A percentile compares a stretch with the other conserved stretches of the same genome.
These are phyloP conservation scores for Bathynomus jamesi DNA, from an alignment of 1,140 invertebrate genomes.

Conservation along the genomic window DNA sequence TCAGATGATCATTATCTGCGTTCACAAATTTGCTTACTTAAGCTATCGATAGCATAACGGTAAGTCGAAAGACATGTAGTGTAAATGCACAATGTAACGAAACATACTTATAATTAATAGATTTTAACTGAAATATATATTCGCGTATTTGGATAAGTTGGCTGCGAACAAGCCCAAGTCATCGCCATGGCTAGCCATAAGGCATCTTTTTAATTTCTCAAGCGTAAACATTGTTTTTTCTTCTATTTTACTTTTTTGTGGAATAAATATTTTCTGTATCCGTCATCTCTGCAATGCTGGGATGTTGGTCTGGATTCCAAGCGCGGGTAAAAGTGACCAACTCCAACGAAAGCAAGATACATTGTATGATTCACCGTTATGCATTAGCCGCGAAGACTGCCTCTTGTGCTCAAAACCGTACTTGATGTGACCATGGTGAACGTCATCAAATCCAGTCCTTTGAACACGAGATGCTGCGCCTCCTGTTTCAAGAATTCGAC, in stretches of 20 bases:
- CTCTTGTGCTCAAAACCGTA: conserved; percentile 11
- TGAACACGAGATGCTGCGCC: neutral
- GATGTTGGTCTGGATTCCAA: conserved; percentile 15
- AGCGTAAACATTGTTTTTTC: too few species aligned
- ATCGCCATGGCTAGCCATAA: too few species aligned
- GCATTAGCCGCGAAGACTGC: conserved; percentile 17
- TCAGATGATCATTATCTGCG: too few species aligned
- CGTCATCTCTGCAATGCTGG: conserved; percentile 9
- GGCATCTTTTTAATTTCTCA: too few species aligned
- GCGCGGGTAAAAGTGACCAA: conserved; percentile 2
- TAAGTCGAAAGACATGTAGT: too few species aligned
- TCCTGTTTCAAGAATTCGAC: neutral
- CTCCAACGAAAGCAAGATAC: conserved; percentile 4
- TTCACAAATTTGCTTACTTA: too few species aligned
- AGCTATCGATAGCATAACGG: too few species aligned
- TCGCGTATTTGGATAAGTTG: too few species aligned
- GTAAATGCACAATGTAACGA: conserved; percentile 19
- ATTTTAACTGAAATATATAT: too few species aligned
- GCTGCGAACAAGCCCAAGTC: too few species aligned
- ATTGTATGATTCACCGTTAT: conserved; percentile 22
- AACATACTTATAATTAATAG: too few species aligned
- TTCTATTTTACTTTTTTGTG: conserved; percentile 23
- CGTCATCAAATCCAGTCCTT: conserved; percentile 2
- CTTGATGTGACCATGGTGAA: conserved; percentile 11
- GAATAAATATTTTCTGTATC: conserved; percentile 18